Conservation (phyloP, 1,140 invertebrate species). For the Leptopilina boulardi region DNA sequence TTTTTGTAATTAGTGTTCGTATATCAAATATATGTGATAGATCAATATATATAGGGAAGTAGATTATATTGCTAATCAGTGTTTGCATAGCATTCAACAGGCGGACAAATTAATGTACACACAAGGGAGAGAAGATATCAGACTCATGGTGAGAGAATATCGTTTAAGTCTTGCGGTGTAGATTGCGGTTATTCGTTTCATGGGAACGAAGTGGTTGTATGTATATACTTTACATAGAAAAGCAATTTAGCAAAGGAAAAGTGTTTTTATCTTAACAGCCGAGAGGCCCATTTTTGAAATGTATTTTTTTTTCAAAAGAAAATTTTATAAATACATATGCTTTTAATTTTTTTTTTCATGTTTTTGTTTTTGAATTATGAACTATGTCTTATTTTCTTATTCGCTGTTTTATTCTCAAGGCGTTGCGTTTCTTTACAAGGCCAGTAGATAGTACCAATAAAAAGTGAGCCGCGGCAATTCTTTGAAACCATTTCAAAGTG, state of each 20-base stretch:
- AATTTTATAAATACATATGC: slow-evolving; percentile 58
- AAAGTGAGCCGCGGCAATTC: slow-evolving; percentile 58
- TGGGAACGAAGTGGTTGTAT: slow-evolving; percentile 5
- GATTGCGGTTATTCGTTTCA: slow-evolving; percentile 16
- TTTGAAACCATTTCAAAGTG: slow-evolving; percentile 59
- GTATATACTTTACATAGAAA: background rate
- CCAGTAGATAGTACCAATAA: slow-evolving; percentile 58
- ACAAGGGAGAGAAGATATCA: slow-evolving; percentile 24
- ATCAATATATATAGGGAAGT: slow-evolving; percentile 1
- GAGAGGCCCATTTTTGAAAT: background rate
- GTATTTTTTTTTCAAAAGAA: slow-evolving; percentile 44
- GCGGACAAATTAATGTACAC: slow-evolving; percentile 28
- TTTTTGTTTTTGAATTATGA: slow-evolving; percentile 54
- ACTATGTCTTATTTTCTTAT: slow-evolving; percentile 57
- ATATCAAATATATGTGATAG: too few relatives aligned
- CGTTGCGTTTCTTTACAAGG: slow-evolving; percentile 57
- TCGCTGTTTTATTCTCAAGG: slow-evolving; percentile 57
- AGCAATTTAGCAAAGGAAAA: slow-evolving; percentile 3
- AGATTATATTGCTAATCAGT: slow-evolving; percentile 8
- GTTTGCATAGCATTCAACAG: slow-evolving; percentile 23
- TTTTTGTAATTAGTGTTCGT: too few relatives aligned
- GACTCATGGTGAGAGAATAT: slow-evolving; percentile 1
- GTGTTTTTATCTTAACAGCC: slow-evolving; percentile 3
- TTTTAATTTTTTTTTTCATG: too few relatives aligned
- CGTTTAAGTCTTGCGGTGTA: slow-evolving; percentile 19